Percentiles rank a stretch among this genome's conserved stretches.
These are phyloP conservation scores for Aphaenogaster ashmeadi DNA, from an alignment of 1,140 invertebrate species.

Conservation along the genomic window DNA sequence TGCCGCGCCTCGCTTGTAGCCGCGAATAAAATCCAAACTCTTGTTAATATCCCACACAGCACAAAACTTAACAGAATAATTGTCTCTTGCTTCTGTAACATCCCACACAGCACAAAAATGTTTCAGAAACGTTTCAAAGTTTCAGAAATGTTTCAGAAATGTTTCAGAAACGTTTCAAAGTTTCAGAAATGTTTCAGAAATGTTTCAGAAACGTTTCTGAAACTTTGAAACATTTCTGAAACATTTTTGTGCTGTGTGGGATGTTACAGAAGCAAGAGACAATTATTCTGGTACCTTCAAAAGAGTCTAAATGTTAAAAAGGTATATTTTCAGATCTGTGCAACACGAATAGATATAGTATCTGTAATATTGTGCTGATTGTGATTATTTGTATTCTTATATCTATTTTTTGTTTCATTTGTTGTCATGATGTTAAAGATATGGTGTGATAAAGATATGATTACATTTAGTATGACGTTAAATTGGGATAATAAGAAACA, in stretches of 20 bases:
- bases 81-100: too few species aligned
- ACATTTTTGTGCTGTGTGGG: too few species aligned
- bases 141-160: too few species aligned
- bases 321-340: neutral
- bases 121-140: too few species aligned
- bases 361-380: neutral
- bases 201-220: too few species aligned
- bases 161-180: too few species aligned
- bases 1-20: constrained; percentile 17
- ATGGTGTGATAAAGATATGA: neutral
- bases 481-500: neutral
- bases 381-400: neutral
- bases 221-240: too few species aligned
- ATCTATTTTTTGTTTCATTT: neutral
- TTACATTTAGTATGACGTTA: neutral
- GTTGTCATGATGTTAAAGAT: neutral
- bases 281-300: neutral
- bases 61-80: too few species aligned
- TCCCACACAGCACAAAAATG: too few species aligned
- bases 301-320: neutral
- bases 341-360: neutral
- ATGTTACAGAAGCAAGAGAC: neutral
- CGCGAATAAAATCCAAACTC: neutral
- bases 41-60: too few species aligned
- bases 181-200: too few species aligned